Evolutionary conservation across 2,797 vertebrate species (phyloP).

Genomic region (Clamator glandarius): DNA sequence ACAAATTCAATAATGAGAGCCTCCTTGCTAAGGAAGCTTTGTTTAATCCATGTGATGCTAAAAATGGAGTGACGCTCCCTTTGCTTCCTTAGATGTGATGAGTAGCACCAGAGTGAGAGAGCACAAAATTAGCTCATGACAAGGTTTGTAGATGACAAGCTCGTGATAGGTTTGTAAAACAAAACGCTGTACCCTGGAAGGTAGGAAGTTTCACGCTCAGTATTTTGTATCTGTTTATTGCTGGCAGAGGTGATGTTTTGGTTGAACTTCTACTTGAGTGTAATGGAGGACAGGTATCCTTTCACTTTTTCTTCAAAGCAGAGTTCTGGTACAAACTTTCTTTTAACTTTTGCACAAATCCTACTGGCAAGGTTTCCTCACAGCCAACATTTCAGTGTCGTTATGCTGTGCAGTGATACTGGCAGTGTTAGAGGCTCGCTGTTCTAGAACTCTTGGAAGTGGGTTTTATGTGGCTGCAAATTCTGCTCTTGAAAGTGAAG

Average conservation of each 20-base stretch:
- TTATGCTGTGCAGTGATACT: background rate
- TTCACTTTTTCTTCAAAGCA: background rate
- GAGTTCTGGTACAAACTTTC: background rate
- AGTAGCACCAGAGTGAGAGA: background rate
- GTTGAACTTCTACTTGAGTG: background rate
- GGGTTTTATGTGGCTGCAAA: background rate
- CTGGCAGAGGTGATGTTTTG: background rate
- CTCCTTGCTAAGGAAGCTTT: background rate
- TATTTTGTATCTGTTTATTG: background rate
- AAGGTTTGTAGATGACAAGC: too few species aligned
- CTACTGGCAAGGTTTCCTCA: background rate
- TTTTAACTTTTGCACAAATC: background rate
- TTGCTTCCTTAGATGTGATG: background rate
- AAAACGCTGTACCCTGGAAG: background rate
- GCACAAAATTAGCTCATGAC: background rate
- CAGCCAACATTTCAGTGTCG: background rate
- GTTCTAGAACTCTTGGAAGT: background rate
- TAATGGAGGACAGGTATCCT: background rate
- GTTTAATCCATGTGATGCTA: background rate
- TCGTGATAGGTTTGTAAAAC: background rate
- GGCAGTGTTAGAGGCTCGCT: background rate
- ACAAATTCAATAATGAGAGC: background rate
- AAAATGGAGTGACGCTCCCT: background rate
- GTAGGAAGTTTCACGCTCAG: background rate
- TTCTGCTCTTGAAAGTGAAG: background rate